A percentile compares a stretch with the other conserved stretches of the same genome.
Evolutionary conservation across 2,113 vertebrate genomes (phyloP).

Genomic region (Centropristis striata): DNA sequence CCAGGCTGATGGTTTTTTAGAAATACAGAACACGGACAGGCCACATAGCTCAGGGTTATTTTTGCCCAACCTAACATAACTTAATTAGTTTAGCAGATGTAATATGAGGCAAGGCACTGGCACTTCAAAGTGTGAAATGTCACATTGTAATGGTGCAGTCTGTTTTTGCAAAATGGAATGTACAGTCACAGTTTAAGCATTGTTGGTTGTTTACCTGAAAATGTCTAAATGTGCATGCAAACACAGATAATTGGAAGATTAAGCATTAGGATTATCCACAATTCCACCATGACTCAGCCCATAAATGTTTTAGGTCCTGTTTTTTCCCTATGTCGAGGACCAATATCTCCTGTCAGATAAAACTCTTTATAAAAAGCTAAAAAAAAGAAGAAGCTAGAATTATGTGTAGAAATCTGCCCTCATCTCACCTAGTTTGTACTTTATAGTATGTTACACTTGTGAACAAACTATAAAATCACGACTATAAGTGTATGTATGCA

Average conservation of each 20-base stretch:
- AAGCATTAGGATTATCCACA: background rate
- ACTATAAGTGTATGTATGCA: too few relatives aligned
- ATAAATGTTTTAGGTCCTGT: background rate
- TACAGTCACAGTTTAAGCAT: background rate
- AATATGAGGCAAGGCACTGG: background rate
- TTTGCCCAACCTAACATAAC: background rate
- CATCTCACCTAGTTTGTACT: background rate
- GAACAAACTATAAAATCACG: too few relatives aligned
- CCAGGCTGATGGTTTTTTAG: constrained; percentile 9
- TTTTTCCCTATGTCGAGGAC: background rate
- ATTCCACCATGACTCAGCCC: background rate
- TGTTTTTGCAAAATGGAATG: background rate
- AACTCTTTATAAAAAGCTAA: background rate
- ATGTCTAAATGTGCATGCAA: background rate
- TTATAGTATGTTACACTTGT: background rate
- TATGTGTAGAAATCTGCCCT: background rate
- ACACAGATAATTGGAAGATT: background rate
- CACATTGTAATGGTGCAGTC: constrained; percentile 4
- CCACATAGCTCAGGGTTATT: constrained; percentile 9
- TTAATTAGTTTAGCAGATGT: background rate
- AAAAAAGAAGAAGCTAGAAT: too few relatives aligned
- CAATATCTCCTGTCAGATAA: background rate
- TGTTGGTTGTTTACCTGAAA: background rate
- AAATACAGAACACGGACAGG: constrained; percentile 19
- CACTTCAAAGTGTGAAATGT: constrained; percentile 11